Evolutionary conservation across 2,888 invertebrate genomes (phyloP).

Genomic region (Meghimatium bilineatum): DNA sequence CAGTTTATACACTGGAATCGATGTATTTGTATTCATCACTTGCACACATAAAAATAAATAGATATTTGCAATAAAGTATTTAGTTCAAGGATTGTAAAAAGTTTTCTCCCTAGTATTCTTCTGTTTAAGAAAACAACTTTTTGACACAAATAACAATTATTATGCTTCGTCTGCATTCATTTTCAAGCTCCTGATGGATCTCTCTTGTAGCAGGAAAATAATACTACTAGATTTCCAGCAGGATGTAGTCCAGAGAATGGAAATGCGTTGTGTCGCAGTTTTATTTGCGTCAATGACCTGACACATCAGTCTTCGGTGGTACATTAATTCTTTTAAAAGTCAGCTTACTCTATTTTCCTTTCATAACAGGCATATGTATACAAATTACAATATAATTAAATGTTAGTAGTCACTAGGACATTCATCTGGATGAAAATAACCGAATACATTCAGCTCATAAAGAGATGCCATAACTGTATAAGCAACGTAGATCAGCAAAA

Average conservation of each 20-base stretch:
- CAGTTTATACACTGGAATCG: no score
- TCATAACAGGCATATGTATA: not conserved
- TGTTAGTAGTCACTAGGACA: conserved; percentile 78
- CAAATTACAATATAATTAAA: not conserved
- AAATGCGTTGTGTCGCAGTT: no score
- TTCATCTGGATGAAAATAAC: conserved; percentile 88
- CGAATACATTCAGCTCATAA: conserved; percentile 96
- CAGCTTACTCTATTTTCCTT: not conserved
- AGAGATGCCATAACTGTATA: conserved; percentile 94
- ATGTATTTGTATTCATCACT: not conserved
- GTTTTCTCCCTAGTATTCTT: not conserved
- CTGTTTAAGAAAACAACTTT: not conserved
- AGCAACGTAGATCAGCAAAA: conserved; percentile 93
- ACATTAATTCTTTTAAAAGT: not conserved
- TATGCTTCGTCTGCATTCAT: no score
- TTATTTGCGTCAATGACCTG: no score
- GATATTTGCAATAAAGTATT: not conserved
- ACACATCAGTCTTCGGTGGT: no score
- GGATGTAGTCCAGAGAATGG: no score
- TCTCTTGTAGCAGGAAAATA: no score
- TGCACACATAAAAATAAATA: not conserved
- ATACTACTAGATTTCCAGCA: no score
- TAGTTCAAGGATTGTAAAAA: not conserved
- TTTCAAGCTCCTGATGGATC: no score
- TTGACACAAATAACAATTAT: not conserved